Base-by-base conservation (phyloP, 2,797 vertebrate genomes). In the Rhinella marina region DNA sequence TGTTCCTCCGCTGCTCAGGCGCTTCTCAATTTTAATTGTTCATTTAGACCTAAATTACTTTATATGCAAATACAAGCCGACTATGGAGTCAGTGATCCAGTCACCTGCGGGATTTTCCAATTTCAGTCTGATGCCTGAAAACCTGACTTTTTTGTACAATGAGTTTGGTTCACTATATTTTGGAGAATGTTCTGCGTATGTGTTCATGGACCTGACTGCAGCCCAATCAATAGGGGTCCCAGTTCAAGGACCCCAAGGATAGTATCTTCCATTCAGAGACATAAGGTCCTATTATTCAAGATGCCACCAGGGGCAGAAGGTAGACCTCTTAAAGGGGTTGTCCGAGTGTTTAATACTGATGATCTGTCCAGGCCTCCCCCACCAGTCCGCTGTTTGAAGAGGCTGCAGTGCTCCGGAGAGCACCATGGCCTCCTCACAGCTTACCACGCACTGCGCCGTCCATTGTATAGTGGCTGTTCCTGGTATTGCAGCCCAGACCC, bases 41-140 rank as follows among this genome's bases (percentile, higher is more conserved):
- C 75, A 54, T 77, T 77, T 77, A 77, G 75, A 54, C 48, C 50
- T 77, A 77, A 76, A 54, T 25, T 77, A 77, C 75, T 77, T 77
- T 77, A 54, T 52, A 77, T 77, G 75, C 75, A 77, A 77, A 77
- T 25, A 25, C 13, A n/a, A 25, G 75, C 50, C n/a, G 41, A 77
- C 12, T 54, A 77, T 25, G 50, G 50, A 77, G 75, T 3, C 75
- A 25, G 75, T 7, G 23, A 77, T 25, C 75, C 75, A 9, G 23
- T 7, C 2, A 77, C 75, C 50, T 25, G 75, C 23, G 7, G 13
- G 23, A 54, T 50, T 77, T 25, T 77, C 23, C 75, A 54, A 54
- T 77, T 77, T 77, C 50, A 77, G 54, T 54, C 54, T 77, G 50
- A 52, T 21, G 23, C 50, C 75, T 77, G 50, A 21, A 75, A n/a